These are phyloP conservation scores for Morpho helenor DNA, from an alignment of 2,888 invertebrate species.

Conservation along the genomic window DNA sequence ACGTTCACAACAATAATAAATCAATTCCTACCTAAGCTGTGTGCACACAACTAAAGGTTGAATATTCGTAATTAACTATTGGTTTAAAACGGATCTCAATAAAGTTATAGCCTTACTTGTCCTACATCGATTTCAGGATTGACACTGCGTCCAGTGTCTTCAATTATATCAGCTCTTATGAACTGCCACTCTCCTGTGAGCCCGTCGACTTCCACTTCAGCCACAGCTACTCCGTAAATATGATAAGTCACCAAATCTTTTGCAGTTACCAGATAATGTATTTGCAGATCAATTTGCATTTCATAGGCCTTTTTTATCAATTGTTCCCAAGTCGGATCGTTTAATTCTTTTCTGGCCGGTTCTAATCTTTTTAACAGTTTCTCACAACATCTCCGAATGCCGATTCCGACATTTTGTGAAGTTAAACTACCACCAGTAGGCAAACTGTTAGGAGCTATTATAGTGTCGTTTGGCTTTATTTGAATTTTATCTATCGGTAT, in stretches of 20 bases:
- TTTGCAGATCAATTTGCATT: constrained; percentile 74
- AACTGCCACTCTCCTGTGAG: constrained; percentile 87
- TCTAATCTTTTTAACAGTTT: constrained; percentile 39
- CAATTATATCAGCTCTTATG: constrained; percentile 82
- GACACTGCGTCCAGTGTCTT: constrained; percentile 84
- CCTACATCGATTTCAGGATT: constrained; percentile 86
- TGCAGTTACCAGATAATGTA: constrained; percentile 67
- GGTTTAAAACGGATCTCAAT: background rate
- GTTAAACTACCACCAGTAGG: constrained; percentile 82
- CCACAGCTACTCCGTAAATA: constrained; percentile 79
- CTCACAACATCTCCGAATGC: constrained; percentile 40
- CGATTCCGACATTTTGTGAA: constrained; percentile 43
- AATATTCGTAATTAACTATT: background rate
- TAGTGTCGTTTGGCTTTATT: constrained; percentile 81
- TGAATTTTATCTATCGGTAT: constrained; percentile 82
- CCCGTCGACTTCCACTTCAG: constrained; percentile 86
- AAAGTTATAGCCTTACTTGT: constrained; percentile 60
- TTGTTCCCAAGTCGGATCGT: constrained; percentile 75
- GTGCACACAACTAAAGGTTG: background rate
- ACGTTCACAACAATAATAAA: too few species aligned
- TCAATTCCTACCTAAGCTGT: too few species aligned
- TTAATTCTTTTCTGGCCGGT: constrained; percentile 66
- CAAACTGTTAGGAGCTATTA: constrained; percentile 81
- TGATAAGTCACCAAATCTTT: constrained; percentile 65
- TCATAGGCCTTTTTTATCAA: constrained; percentile 71